Evolutionary conservation across 2,113 vertebrate species (phyloP).

Genomic region (Oreochromis spilurus): DNA sequence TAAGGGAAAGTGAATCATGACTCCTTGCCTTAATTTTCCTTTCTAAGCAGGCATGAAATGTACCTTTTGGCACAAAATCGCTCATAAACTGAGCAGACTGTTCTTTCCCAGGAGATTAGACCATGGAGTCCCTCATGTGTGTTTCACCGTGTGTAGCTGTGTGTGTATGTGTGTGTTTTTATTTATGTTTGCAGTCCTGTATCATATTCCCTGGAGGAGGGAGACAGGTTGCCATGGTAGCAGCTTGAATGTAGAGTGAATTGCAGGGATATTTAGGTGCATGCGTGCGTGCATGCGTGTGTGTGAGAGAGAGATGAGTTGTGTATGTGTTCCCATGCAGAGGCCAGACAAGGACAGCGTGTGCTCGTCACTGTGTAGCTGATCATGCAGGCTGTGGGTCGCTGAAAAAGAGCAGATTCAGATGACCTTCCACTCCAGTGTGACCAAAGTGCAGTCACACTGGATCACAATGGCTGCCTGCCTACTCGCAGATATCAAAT

Average conservation of each 20-base stretch:
- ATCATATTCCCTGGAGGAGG: constrained; percentile 45
- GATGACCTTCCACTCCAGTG: constrained; percentile 16
- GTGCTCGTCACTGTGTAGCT: constrained; percentile 31
- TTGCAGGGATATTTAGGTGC: constrained; percentile 7
- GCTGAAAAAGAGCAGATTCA: not conserved
- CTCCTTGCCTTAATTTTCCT: constrained; percentile 14
- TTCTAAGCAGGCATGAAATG: constrained; percentile 31
- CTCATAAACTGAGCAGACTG: constrained; percentile 18
- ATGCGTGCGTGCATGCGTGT: not conserved
- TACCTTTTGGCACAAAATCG: constrained; percentile 42
- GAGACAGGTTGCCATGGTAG: constrained; percentile 67
- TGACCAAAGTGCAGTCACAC: not conserved
- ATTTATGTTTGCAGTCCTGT: constrained; percentile 51
- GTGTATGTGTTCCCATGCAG: constrained; percentile 13
- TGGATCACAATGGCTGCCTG: not conserved
- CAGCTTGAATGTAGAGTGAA: constrained; percentile 46
- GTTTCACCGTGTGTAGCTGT: not conserved
- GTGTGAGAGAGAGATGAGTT: not conserved
- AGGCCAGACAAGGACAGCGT: constrained; percentile 54
- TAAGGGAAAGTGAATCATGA: constrained; percentile 22
- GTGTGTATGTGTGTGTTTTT: constrained; percentile 23
- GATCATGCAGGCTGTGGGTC: constrained; percentile 6
- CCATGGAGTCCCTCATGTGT: constrained; percentile 28
- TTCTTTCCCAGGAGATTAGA: constrained; percentile 51
- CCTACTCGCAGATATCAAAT: not conserved